Evolutionary conservation across 2,888 invertebrate genomes (phyloP).

Genomic region (Apamea epomidion): DNA sequence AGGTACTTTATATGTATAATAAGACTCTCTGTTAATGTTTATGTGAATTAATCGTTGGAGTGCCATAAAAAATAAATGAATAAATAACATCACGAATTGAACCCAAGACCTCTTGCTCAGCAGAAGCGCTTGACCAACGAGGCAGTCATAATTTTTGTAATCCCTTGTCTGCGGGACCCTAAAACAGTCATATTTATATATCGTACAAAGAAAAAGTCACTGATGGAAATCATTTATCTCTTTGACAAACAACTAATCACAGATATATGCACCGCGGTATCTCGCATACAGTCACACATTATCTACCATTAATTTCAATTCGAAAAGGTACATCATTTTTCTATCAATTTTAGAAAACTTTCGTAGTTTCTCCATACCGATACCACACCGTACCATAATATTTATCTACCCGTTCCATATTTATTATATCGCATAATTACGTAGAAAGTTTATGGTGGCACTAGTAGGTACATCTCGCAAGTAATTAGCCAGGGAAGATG

Average conservation of each 20-base stretch:
- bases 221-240: constrained; percentile 57
- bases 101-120: neutral
- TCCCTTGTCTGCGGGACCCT: constrained; percentile 17
- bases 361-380: constrained; percentile 35
- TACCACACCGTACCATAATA: constrained; percentile 27
- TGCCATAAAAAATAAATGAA: too few relatives aligned
- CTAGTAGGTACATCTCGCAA: constrained; percentile 60
- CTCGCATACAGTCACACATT: constrained; percentile 45
- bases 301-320: constrained; percentile 48
- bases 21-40: too few relatives aligned
- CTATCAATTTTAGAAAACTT: constrained; percentile 50
- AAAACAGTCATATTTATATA: constrained; percentile 19
- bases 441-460: constrained; percentile 70
- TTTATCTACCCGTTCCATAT: constrained; percentile 49
- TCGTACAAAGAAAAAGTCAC: constrained; percentile 32
- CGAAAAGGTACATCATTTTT: constrained; percentile 37
- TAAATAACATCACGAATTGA: neutral
- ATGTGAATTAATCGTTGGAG: too few relatives aligned
- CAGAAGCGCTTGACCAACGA: neutral
- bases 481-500: constrained; percentile 75
- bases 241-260: constrained; percentile 62
- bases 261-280: constrained; percentile 43
- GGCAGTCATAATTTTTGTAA: neutral
- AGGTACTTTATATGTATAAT: too few relatives aligned
- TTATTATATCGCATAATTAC: constrained; percentile 58